These are phyloP conservation scores for Serrognathus titanus DNA, from an alignment of 2,888 invertebrate species.

Conservation along the genomic window DNA sequence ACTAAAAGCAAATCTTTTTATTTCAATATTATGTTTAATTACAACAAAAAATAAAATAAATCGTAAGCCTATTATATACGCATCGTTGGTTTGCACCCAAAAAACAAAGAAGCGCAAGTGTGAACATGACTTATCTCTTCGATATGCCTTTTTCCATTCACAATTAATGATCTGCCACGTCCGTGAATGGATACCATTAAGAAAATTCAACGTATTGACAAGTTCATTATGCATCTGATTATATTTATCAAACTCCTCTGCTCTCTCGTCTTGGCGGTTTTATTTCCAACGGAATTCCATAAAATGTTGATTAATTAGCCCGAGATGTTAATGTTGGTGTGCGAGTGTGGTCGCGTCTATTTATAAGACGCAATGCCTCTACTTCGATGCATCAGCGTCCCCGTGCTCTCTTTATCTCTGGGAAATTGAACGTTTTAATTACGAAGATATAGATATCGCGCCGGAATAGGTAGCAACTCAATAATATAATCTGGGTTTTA, in stretches of 20 bases:
- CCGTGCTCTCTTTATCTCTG: no score
- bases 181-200: constrained; percentile 21
- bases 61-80: constrained; percentile 13
- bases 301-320: constrained; percentile 13
- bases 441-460: no score
- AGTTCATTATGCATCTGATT: constrained; percentile 28
- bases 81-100: constrained; percentile 15
- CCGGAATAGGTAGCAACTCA: no score
- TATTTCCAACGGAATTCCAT: constrained; percentile 5
- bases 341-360: constrained; percentile 12
- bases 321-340: constrained; percentile 4
- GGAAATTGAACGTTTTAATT: no score
- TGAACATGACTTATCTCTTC: constrained; percentile 16
- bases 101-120: constrained; percentile 12
- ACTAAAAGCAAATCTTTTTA: background rate
- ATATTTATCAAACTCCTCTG: constrained; percentile 23
- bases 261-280: background rate
- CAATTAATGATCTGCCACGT: constrained; percentile 28
- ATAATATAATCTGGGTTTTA: no score
- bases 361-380: background rate
- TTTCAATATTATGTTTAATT: background rate
- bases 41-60: constrained; percentile 8
- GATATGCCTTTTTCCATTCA: constrained; percentile 27
- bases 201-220: constrained; percentile 26
- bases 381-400: no score